Evolutionary conservation across 2,888 invertebrate species (phyloP).

Genomic region (Scotopteryx bipunctaria): DNA sequence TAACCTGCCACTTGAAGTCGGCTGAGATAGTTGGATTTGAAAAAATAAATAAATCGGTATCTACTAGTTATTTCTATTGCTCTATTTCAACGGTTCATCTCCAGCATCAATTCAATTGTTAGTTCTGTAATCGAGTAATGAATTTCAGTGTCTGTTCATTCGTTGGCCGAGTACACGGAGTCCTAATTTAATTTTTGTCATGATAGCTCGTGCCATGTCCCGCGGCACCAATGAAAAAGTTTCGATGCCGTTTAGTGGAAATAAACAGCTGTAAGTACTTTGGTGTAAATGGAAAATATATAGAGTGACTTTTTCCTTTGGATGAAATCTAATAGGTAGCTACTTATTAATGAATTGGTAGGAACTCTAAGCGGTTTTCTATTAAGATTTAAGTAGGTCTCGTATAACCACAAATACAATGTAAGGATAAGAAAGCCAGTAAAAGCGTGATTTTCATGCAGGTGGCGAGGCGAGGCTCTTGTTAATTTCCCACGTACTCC

Average conservation of each 20-base stretch:
- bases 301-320: too few species aligned
- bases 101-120: constrained; percentile 10
- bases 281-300: constrained; percentile 24
- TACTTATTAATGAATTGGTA: too few species aligned
- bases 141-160: constrained; percentile 10
- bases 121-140: constrained; percentile 12
- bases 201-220: constrained; percentile 47
- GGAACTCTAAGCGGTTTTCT: too few species aligned
- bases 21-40: too few species aligned
- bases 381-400: not conserved
- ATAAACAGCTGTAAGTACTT: constrained; percentile 43
- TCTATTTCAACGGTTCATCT: constrained; percentile 1
- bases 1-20: too few species aligned
- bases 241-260: constrained; percentile 45
- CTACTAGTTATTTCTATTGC: too few species aligned
- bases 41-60: too few species aligned
- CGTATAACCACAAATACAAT: constrained; percentile 14
- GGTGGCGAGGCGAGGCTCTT: constrained; percentile 59
- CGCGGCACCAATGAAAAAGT: constrained; percentile 54
- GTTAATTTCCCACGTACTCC: constrained; percentile 72
- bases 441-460: constrained; percentile 67
- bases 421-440: constrained; percentile 22
- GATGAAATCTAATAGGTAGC: too few species aligned
- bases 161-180: constrained; percentile 4
- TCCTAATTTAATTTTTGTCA: constrained; percentile 17